Percentiles rank a stretch among this genome's conserved stretches.
Conservation (phyloP, 1,140 invertebrate genomes). For the Cephus cinctus region DNA sequence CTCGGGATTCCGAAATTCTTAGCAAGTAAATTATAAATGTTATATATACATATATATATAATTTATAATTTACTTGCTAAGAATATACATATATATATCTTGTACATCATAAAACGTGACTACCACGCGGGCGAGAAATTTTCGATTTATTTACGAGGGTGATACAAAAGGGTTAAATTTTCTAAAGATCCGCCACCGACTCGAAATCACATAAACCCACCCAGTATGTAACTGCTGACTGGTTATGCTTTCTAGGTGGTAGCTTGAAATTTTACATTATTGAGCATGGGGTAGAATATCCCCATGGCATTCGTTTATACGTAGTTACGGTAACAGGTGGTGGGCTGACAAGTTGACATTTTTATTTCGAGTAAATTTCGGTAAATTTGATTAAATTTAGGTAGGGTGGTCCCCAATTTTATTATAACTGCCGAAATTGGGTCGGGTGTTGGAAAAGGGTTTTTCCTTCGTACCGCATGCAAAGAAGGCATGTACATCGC, state of each 20-base stretch:
- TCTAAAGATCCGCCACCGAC: background rate
- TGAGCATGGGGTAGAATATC: background rate
- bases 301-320: background rate
- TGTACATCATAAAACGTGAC: too few relatives aligned
- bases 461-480: too few relatives aligned
- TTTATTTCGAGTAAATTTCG: slow-evolving; percentile 4
- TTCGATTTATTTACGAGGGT: background rate
- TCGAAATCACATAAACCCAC: too few relatives aligned
- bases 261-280: too few relatives aligned
- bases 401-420: background rate
- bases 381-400: slow-evolving; percentile 4
- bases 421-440: background rate
- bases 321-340: background rate
- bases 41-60: too few relatives aligned
- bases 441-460: slow-evolving; percentile 6
- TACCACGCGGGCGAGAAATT: background rate
- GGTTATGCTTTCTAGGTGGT: too few relatives aligned
- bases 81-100: background rate
- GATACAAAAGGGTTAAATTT: slow-evolving; percentile 2
- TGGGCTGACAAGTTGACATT: background rate
- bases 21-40: too few relatives aligned
- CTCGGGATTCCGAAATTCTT: too few relatives aligned
- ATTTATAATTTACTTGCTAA: background rate
- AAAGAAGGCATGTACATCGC: too few relatives aligned
- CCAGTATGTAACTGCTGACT: too few relatives aligned